Percentiles rank a stretch among this genome's conserved stretches.
These are phyloP conservation scores for Hippoglossus stenolepis DNA, from an alignment of 2,113 vertebrate genomes.

Conservation along the genomic window DNA sequence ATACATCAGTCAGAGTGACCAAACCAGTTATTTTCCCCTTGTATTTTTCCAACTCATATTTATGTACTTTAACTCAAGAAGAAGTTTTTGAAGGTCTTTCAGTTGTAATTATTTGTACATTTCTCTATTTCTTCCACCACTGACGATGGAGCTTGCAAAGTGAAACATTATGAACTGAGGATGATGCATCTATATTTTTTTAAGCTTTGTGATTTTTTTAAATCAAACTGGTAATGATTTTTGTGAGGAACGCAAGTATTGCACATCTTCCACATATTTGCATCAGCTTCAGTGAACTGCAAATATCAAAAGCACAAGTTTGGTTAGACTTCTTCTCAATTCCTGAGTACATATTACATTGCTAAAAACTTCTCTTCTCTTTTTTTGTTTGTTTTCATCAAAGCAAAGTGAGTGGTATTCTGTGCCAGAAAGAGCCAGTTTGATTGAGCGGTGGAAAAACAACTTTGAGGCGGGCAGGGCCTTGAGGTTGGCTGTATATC, in stretches of 20 bases:
- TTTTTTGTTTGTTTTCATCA: conserved; percentile 21
- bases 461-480: conserved; percentile 58
- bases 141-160: conserved; percentile 10
- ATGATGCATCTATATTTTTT: conserved; percentile 32
- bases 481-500: conserved; percentile 68
- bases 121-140: not conserved
- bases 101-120: too few species aligned
- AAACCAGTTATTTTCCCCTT: too few species aligned
- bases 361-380: not conserved
- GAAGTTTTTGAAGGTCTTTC: too few species aligned
- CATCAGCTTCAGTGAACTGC: conserved; percentile 41
- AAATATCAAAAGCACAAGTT: conserved; percentile 6
- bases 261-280: conserved; percentile 37
- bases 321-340: not conserved
- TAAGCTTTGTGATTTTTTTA: conserved; percentile 2
- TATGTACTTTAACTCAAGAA: too few species aligned
- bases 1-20: too few species aligned
- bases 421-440: conserved; percentile 29
- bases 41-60: too few species aligned
- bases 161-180: conserved; percentile 55
- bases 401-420: conserved; percentile 17
- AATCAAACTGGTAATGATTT: conserved; percentile 10
- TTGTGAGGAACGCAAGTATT: conserved; percentile 22
- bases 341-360: conserved; percentile 3
- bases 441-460: conserved; percentile 59